Conservation (phyloP, 1,140 invertebrate species). For the Drosophila fuyamai region DNA sequence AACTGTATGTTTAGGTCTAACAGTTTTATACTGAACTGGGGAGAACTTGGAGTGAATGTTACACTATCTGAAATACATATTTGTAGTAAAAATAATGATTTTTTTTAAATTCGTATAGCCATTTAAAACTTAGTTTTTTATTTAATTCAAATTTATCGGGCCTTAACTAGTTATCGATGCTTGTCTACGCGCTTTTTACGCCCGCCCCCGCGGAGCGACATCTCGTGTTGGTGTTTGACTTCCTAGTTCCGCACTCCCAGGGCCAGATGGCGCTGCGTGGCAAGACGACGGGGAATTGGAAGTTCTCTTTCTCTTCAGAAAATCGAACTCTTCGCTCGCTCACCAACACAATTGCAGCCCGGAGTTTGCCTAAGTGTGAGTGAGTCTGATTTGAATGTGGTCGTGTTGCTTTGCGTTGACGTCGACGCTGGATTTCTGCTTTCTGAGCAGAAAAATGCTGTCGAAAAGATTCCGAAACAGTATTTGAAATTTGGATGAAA, state of each 20-base stretch:
- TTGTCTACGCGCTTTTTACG: constrained; percentile 26
- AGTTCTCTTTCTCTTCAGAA: constrained; percentile 24
- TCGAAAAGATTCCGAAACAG: constrained; percentile 58
- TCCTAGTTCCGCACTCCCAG: constrained; percentile 14
- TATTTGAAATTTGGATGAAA: constrained; percentile 8
- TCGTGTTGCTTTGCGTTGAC: constrained; percentile 52
- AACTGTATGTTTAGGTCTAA: too few relatives aligned
- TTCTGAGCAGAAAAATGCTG: constrained; percentile 64
- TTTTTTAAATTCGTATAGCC: too few relatives aligned
- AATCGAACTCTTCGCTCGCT: constrained; percentile 28
- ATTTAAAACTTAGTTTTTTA: background rate
- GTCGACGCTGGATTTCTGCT: constrained; percentile 33
- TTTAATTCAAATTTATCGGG: background rate
- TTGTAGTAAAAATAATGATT: too few relatives aligned
- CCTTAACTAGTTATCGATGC: background rate
- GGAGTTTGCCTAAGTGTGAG: constrained; percentile 44
- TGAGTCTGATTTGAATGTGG: constrained; percentile 69
- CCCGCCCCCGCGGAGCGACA: constrained; percentile 37
- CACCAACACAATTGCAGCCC: constrained; percentile 50
- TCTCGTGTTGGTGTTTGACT: constrained; percentile 56
- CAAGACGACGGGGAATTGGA: constrained; percentile 2
- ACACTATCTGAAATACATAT: too few relatives aligned
- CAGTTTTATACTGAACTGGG: too few relatives aligned
- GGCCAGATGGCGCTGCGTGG: constrained; percentile 53
- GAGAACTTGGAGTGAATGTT: too few relatives aligned